Percentiles rank a stretch among this genome's conserved stretches.
These are phyloP conservation scores for Rhopalosiphum maidis DNA, from an alignment of 1,140 invertebrate genomes.

Conservation along the genomic window DNA sequence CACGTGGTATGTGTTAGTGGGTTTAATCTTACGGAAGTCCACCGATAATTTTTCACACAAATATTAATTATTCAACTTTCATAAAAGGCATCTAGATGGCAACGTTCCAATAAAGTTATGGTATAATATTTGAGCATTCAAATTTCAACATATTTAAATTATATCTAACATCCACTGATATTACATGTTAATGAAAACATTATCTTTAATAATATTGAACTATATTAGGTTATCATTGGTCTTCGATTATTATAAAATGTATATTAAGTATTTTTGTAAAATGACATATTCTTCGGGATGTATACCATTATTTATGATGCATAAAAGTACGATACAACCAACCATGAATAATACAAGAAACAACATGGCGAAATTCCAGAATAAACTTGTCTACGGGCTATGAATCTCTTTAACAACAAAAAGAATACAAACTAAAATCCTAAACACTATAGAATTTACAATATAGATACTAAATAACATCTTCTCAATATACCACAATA, in stretches of 20 bases:
- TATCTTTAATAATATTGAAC: not conserved
- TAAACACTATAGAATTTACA: not conserved
- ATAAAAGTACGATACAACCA: not conserved
- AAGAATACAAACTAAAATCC: not conserved
- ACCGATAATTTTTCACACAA: constrained; percentile 25
- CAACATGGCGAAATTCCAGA: constrained; percentile 1
- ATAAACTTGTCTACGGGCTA: not conserved
- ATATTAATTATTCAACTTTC: constrained; percentile 33
- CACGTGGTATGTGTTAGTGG: not conserved
- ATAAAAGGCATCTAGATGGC: not conserved
- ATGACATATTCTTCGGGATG: not conserved
- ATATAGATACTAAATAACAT: not conserved
- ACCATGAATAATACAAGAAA: not conserved
- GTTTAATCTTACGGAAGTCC: constrained; percentile 34
- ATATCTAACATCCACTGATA: not conserved
- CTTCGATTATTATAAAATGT: not conserved
- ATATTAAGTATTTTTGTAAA: not conserved
- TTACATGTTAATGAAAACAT: not conserved
- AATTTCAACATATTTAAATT: not conserved
- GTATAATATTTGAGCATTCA: not conserved
- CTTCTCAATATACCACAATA: not conserved
- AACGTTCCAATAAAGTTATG: not conserved
- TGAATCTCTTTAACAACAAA: not conserved
- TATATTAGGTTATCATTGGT: not conserved
- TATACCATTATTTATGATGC: not conserved